These are phyloP conservation scores for Anarrhichthys ocellatus DNA, from an alignment of 2,113 vertebrate species.

Conservation along the genomic window DNA sequence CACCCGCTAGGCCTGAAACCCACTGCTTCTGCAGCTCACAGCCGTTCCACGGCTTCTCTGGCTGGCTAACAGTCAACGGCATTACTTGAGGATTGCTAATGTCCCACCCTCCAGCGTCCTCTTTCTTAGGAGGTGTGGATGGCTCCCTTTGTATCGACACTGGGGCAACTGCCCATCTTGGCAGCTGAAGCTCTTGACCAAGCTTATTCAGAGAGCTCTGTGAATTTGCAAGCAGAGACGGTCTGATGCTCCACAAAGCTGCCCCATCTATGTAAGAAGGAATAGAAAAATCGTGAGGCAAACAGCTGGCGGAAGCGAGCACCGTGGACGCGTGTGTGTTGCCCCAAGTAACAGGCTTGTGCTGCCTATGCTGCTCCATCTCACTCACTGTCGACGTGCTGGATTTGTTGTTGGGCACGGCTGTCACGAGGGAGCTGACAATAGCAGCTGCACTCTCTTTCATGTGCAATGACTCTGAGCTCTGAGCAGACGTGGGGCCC, in stretches of 20 bases:
- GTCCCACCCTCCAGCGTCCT: slow-evolving; percentile 63
- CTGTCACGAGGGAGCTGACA: slow-evolving; percentile 33
- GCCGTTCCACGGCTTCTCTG: slow-evolving; percentile 70
- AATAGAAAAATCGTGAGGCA: slow-evolving; percentile 50
- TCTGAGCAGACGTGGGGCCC: slow-evolving; percentile 47
- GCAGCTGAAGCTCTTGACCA: slow-evolving; percentile 63
- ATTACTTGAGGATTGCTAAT: slow-evolving; percentile 59
- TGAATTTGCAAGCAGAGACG: slow-evolving; percentile 45
- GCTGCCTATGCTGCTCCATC: slow-evolving; percentile 60
- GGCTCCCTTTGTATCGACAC: slow-evolving; percentile 59
- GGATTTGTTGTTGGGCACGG: slow-evolving; percentile 55
- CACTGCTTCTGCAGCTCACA: slow-evolving; percentile 69
- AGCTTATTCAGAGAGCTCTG: slow-evolving; percentile 63
- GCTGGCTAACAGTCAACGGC: slow-evolving; percentile 63
- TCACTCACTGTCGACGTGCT: slow-evolving; percentile 52
- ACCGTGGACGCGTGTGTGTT: slow-evolving; percentile 50
- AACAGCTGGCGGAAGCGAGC: slow-evolving; percentile 60
- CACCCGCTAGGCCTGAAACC: slow-evolving; percentile 60
- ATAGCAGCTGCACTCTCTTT: slow-evolving; percentile 46
- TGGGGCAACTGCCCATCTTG: slow-evolving; percentile 47
- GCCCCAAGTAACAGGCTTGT: slow-evolving; percentile 59
- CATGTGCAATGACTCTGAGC: slow-evolving; percentile 43
- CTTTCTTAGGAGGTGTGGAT: slow-evolving; percentile 59
- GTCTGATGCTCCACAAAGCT: slow-evolving; percentile 71
- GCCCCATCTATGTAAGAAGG: slow-evolving; percentile 68